Base-by-base conservation (phyloP, 2,113 vertebrate genomes). In the Tonatia bakeri region DNA sequence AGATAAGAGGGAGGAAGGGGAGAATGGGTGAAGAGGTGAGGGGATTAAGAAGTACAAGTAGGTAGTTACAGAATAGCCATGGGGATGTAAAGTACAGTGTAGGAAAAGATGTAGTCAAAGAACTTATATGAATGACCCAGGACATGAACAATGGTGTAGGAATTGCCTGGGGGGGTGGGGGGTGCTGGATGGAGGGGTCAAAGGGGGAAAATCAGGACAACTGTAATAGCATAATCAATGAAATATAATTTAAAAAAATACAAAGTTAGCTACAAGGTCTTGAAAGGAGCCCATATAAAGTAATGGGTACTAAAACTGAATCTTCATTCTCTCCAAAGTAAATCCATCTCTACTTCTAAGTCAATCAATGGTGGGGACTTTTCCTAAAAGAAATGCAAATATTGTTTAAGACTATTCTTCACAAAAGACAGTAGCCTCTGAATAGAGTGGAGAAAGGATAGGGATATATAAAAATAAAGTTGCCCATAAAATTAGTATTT, bases 401-500 rank as follows among this genome's bases (percentile, higher is more conserved):
- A 94, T 40, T 47, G 28, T 70, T 17, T 1, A 38, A 95, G 33
- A 40, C 17, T 92, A 9, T 56, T 92, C 38, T 80, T 92, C 59
- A 80, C 10, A 40, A 67, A 97, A 70, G 22, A 45, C 12, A 85
- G 76, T 45, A 90, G 92, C 47, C 33, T 64, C 82, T 81, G 54
- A 28, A 70, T 20, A 80, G 22, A 90, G n/a, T 61, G 1, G 61
- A 77, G 24, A 91, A 17, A 38, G 26, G 12, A 94, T 59, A 15
- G 7, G 76, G 88, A 43, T 43, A 75, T 50, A 86, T 52, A 82
- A 96, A 91, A 87, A 95, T 80, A 94, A 84, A 59, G 33, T 38
- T 87, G 33, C 93, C 97, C 94, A 22, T 96, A 40, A 96, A 90
- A 80, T 87, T 72, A 76, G 14, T 77, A 36, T 81, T 96, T 90